Conservation (phyloP, 2,113 vertebrate species). For the Nanorana parkeri region DNA sequence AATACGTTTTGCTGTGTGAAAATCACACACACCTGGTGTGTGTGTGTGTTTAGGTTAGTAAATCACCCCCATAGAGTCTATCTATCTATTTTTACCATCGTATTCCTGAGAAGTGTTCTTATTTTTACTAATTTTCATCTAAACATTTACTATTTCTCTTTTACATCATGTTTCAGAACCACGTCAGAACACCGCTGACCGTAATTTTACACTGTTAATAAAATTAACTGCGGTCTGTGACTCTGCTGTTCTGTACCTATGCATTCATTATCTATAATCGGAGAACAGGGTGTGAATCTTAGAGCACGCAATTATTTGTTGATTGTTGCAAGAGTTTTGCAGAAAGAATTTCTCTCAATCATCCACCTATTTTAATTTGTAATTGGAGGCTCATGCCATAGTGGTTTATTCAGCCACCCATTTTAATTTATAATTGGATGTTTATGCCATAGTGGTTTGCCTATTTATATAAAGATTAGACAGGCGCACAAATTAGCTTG, state of each 20-base stretch:
- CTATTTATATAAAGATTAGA: not conserved
- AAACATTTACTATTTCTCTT: too few species aligned
- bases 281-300: slow-evolving; percentile 35
- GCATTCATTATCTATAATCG: slow-evolving; percentile 43
- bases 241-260: not conserved
- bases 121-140: too few species aligned
- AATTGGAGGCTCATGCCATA: not conserved
- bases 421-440: not conserved
- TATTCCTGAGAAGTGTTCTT: too few species aligned
- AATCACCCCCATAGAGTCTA: too few species aligned
- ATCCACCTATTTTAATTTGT: slow-evolving; percentile 15
- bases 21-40: too few species aligned
- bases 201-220: slow-evolving; percentile 6
- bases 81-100: too few species aligned
- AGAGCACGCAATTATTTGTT: slow-evolving; percentile 17
- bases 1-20: too few species aligned
- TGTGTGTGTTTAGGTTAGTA: too few species aligned
- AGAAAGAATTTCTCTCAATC: not conserved
- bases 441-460: not conserved
- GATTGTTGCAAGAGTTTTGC: not conserved
- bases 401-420: slow-evolving; percentile 1
- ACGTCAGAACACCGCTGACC: slow-evolving; percentile 5
- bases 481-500: not conserved
- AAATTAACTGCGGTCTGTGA: not conserved
- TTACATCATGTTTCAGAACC: not conserved